Evolutionary conservation across 2,888 invertebrate species (phyloP), one percentile per base, ranked within the genome.

Genomic region (Tenthredo scrophulariae): DNA sequence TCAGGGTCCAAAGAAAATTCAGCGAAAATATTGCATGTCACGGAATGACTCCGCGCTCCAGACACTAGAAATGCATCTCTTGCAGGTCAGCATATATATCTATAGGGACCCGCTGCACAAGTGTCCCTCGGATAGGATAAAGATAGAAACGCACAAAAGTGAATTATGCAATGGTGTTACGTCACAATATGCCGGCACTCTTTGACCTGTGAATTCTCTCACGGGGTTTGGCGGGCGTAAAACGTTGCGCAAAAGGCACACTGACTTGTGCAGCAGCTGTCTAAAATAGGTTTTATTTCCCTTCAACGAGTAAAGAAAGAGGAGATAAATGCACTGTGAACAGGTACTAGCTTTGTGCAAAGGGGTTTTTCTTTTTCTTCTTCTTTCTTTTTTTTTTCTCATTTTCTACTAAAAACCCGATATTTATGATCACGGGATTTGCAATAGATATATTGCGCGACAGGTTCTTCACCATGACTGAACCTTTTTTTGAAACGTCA

Each of bases 151-250:
- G n/a, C 33, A 90, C 89, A 90, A 91, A 90, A 89, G 90, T 90
- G 89, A 87, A 89, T 92, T 91, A 89, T 91, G 92, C 91, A 92
- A 92, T 92, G 89, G 91, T 89, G 54, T 70, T 84, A 88, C 88
- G 89, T 89, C 88, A 92, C 91, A 91, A 91, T 91, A 88, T 85
- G 87, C 89, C 92, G 92, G 92, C 89, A 87, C 70, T 88, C 91
- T 93, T 93, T 92, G 92, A 92, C 88, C 90, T 87, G 84, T 85
- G 87, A 85, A 89, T 92, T 93, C 92, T 92, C 92, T 92, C 92
- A 92, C 58, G 46, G 83, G 26, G 26, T 88, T 88, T 88, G 88
- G 88, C 88, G 85, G 87, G 87, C 85, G 13, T 13, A 46, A 46
- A 46, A 46, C 15, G 77, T 84, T 85, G 82, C 54, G 77, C 84